A percentile compares a stretch with the other conserved stretches of the same genome.
Conservation (phyloP, 2,113 vertebrate species). For the Nettapus auritus region DNA sequence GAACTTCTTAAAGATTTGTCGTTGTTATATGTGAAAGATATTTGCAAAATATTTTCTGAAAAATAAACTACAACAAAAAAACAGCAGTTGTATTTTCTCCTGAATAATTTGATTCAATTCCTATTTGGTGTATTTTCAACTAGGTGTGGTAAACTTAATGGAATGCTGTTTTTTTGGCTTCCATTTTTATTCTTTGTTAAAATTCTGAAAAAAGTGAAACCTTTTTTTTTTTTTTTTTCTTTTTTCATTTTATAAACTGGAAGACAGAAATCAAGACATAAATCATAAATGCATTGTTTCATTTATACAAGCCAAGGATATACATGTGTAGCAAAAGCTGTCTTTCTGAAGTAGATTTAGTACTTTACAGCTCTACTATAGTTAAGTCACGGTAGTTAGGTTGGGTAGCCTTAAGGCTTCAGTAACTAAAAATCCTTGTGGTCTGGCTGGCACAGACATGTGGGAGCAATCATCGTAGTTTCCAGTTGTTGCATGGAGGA, state of each 20-base stretch:
- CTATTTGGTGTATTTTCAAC: background rate
- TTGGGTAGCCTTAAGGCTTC: conserved; percentile 55
- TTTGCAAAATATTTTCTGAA: background rate
- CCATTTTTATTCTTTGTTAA: background rate
- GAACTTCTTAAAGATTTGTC: background rate
- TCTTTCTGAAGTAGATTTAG: background rate
- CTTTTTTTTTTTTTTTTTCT: background rate
- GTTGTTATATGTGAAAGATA: background rate
- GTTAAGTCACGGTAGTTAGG: background rate
- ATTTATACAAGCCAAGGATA: background rate
- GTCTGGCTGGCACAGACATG: conserved; percentile 63
- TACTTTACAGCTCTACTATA: background rate
- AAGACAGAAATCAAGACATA: background rate
- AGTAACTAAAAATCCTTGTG: conserved; percentile 35
- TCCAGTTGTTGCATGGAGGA: conserved; percentile 52
- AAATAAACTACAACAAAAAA: background rate
- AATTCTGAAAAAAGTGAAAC: background rate
- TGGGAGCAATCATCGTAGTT: conserved; percentile 74
- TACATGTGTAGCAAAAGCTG: background rate
- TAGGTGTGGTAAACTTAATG: background rate
- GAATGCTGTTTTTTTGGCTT: background rate
- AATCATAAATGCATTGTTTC: background rate
- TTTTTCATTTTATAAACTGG: background rate
- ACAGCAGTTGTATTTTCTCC: background rate
- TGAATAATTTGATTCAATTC: background rate